Evolutionary conservation across 2,888 invertebrate genomes (phyloP).

Genomic region (Drosophila austrosaltans): DNA sequence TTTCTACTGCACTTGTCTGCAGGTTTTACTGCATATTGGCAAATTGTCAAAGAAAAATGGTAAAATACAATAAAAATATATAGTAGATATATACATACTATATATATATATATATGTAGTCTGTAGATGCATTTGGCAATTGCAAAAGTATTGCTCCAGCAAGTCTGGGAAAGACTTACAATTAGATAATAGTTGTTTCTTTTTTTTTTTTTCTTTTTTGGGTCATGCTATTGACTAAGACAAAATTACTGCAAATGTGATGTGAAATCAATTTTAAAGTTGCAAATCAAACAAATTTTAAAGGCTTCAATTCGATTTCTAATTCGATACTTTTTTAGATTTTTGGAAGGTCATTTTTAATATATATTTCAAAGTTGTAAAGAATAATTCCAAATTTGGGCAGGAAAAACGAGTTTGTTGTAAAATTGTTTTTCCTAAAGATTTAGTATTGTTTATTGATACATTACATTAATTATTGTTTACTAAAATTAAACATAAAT

Average conservation of each 20-base stretch:
- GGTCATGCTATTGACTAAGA: neutral
- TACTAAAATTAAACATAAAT: too few species aligned
- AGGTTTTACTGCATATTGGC: conserved; percentile 47
- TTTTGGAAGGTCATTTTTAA: neutral
- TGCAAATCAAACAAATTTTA: neutral
- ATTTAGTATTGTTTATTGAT: too few species aligned
- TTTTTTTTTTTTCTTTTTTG: neutral
- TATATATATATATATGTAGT: neutral
- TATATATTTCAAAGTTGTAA: neutral
- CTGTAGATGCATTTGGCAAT: conserved; percentile 31
- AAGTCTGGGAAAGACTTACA: conserved; percentile 11
- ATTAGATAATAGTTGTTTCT: conserved; percentile 1
- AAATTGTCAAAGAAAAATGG: conserved; percentile 58
- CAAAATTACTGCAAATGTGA: neutral
- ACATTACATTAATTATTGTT: too few species aligned
- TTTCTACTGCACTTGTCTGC: conserved; percentile 34
- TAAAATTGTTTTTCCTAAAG: too few species aligned
- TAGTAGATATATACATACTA: neutral
- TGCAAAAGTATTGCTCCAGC: conserved; percentile 50
- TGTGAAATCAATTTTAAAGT: neutral
- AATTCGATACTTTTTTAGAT: neutral
- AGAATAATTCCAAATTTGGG: neutral
- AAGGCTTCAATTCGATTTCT: neutral
- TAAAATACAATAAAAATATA: neutral
- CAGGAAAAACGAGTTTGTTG: neutral